Evolutionary conservation across 2,113 vertebrate species (phyloP), one percentile per base, ranked within the genome.

Genomic region (Neodontobutis hainanensis): DNA sequence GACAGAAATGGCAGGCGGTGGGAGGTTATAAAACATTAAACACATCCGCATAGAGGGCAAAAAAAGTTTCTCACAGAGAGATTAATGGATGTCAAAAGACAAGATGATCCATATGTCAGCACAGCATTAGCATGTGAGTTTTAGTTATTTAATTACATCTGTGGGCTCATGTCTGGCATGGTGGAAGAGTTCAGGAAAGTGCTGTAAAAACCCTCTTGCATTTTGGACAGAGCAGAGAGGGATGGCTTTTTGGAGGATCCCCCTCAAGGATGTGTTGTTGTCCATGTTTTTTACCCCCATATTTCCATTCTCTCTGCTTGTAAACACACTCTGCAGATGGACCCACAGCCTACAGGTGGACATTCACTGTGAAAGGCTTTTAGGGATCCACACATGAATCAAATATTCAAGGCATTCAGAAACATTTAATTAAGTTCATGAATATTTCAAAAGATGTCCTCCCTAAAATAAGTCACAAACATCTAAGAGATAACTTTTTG

Each of bases 21-120:
- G 80, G 69, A 65, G 66, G 43, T 64, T 65, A 80, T 88, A 73
- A 90, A 91, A 87, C 84, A 84, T 89, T 82, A 78, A 90, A 73
- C 47, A 69, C 56, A 63, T 73, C 73, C 70, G 70, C 66, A 59
- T 36, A 16, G 68, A 61, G 69, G 61, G 65, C 6, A 15, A 74
- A 55, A 81, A 62, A 61, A 38, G 36, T 46, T 14, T 3, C 40
- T 11, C 43, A 58, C 3, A 44, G 44, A 66, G 44, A 63, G 47
- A 53, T 45, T 48, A 11, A 71, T 42, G 14, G 34, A 8, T 15
- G 32, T 11, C 11, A 27, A 19, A 47, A 63, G 48, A 50, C 34
- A n/a, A 48, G 49, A 50, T 27, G 66, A 46, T 16, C 46, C 55
- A 74, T 70, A 65, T 47, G 55, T 53, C 73, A 70, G 77, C 57